A percentile compares a stretch with the other conserved stretches of the same genome.
Evolutionary conservation across 2,113 vertebrate genomes (phyloP).

Genomic region (Sisor rabdophorus): DNA sequence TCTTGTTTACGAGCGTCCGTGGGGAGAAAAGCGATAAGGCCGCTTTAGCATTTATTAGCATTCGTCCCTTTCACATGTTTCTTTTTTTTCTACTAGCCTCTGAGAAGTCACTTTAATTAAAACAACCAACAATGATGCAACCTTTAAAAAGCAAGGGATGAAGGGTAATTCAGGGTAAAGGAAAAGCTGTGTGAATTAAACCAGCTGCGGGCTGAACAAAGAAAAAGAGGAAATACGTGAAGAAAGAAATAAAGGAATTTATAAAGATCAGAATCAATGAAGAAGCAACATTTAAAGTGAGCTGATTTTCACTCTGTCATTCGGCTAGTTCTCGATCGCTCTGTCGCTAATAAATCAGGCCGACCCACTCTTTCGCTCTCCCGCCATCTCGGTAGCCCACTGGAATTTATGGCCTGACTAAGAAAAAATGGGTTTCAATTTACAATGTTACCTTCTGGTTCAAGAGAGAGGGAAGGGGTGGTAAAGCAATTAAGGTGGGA

Average conservation of each 20-base stretch:
- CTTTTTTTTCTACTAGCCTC: neutral
- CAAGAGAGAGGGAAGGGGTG: neutral
- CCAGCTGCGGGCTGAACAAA: neutral
- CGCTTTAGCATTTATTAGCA: conserved; percentile 54
- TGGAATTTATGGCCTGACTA: conserved; percentile 47
- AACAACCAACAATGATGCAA: conserved; percentile 34
- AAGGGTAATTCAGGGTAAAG: conserved; percentile 2
- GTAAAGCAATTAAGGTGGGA: neutral
- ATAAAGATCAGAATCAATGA: conserved; percentile 42
- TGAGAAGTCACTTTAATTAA: conserved; percentile 47
- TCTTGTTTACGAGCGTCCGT: conserved; percentile 53
- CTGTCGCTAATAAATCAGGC: conserved; percentile 52
- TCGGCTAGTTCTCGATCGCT: conserved; percentile 37
- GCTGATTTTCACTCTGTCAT: conserved; percentile 16
- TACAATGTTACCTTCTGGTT: conserved; percentile 51
- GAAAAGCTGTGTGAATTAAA: conserved; percentile 33
- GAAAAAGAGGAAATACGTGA: conserved; percentile 28
- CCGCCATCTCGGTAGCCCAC: conserved; percentile 14
- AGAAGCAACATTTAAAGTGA: conserved; percentile 41
- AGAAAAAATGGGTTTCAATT: conserved; percentile 53
- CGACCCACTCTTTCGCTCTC: conserved; percentile 43
- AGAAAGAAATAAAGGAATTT: conserved; percentile 9
- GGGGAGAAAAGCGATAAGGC: conserved; percentile 49
- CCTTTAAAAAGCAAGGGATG: conserved; percentile 11
- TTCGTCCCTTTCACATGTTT: neutral